Evolutionary conservation across 2,113 vertebrate species (phyloP).

Genomic region (Chaetodon auriga): DNA sequence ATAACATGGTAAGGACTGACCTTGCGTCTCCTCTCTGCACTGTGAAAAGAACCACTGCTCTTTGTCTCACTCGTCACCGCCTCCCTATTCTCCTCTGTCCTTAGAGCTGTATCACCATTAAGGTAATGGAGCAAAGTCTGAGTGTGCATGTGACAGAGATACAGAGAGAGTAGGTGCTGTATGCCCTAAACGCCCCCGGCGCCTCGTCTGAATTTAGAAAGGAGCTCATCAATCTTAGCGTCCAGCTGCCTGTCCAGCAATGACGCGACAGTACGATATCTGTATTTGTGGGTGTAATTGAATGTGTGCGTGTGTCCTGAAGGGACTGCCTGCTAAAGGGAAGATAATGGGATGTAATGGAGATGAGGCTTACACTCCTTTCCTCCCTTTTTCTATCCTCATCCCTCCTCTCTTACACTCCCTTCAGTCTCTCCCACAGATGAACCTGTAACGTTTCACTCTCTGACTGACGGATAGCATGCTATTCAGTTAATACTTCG

Average conservation of each 20-base stretch:
- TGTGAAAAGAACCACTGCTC: slow-evolving; percentile 34
- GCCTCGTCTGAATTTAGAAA: slow-evolving; percentile 66
- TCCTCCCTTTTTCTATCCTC: slow-evolving; percentile 16
- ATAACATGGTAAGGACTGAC: slow-evolving; percentile 51
- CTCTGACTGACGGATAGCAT: slow-evolving; percentile 50
- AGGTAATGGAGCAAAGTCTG: slow-evolving; percentile 64
- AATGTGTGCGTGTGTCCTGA: slow-evolving; percentile 38
- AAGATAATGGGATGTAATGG: slow-evolving; percentile 60
- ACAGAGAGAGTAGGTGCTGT: slow-evolving; percentile 34
- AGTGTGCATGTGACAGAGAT: slow-evolving; percentile 49
- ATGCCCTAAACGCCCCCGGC: slow-evolving; percentile 59
- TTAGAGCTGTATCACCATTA: slow-evolving; percentile 62
- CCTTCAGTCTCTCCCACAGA: slow-evolving; percentile 23
- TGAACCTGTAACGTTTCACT: slow-evolving; percentile 30
- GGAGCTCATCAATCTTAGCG: slow-evolving; percentile 63
- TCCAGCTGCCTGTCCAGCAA: slow-evolving; percentile 41
- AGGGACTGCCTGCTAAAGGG: slow-evolving; percentile 39
- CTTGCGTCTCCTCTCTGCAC: slow-evolving; percentile 46
- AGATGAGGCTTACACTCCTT: slow-evolving; percentile 27
- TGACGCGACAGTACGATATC: slow-evolving; percentile 33
- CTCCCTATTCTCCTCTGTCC: slow-evolving; percentile 31
- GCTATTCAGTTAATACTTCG: slow-evolving; percentile 55
- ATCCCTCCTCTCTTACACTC: slow-evolving; percentile 18
- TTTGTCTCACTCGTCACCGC: slow-evolving; percentile 19
- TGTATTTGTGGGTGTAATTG: slow-evolving; percentile 8